Percentiles rank a stretch among this genome's conserved stretches.
phyloP scores from a whole-genome alignment of 1,140 invertebrate species.

The Drosophila prosaltans region DNA sequence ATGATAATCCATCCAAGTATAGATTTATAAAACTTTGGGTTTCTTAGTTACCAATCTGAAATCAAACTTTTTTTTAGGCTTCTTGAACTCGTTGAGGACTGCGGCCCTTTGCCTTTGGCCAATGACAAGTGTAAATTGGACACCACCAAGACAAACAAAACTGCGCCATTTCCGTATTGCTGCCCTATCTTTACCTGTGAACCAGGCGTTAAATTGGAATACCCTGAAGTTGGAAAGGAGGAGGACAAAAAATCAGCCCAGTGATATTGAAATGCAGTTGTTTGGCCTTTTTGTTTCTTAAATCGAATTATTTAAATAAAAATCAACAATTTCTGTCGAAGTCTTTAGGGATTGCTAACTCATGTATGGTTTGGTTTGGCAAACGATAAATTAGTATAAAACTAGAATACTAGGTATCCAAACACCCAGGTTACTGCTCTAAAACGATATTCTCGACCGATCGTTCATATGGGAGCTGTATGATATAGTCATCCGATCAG shows the following conservation, averaged over 20 bases:
- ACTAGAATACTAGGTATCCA: too few relatives aligned
- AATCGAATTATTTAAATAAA: slow-evolving; percentile 7
- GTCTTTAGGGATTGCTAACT: too few relatives aligned
- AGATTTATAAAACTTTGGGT: neutral
- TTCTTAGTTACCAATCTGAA: neutral
- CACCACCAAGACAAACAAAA: slow-evolving; percentile 93
- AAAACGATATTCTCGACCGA: too few relatives aligned
- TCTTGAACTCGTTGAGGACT: slow-evolving; percentile 93
- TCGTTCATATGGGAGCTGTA: too few relatives aligned
- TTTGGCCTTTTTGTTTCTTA: neutral
- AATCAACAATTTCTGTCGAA: neutral
- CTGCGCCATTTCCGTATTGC: slow-evolving; percentile 92
- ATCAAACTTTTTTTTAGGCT: slow-evolving; percentile 83
- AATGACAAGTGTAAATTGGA: slow-evolving; percentile 94
- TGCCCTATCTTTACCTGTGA: slow-evolving; percentile 94
- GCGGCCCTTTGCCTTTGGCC: slow-evolving; percentile 91
- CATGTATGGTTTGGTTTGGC: too few relatives aligned
- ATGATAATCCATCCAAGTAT: slow-evolving; percentile 86
- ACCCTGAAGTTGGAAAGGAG: slow-evolving; percentile 90
- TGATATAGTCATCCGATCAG: too few relatives aligned
- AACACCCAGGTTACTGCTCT: too few relatives aligned
- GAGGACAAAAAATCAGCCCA: slow-evolving; percentile 82
- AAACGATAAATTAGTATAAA: too few relatives aligned
- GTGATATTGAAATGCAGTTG: neutral
- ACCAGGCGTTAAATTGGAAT: slow-evolving; percentile 91